A percentile compares a stretch with the other conserved stretches of the same genome.
These are phyloP conservation scores for Neosilurus hyrtlii DNA, from an alignment of 2,797 vertebrate genomes.

Conservation along the genomic window DNA sequence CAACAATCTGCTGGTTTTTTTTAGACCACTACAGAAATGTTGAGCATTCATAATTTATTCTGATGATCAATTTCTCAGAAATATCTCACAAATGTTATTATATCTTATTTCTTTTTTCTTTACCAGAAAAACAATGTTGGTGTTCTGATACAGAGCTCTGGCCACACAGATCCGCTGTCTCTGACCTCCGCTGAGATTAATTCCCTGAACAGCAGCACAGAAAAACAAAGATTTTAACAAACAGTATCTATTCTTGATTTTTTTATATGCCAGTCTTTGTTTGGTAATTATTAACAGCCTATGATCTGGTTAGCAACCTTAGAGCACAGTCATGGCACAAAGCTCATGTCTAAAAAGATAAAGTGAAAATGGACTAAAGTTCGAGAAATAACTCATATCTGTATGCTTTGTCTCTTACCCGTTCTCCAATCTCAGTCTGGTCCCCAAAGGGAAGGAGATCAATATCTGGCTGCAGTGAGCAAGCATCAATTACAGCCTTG, in stretches of 20 bases:
- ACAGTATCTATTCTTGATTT: conserved; percentile 6
- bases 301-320: conserved; percentile 37
- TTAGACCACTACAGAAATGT: not conserved
- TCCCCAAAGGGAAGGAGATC: conserved; percentile 95
- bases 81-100: not conserved
- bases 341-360: not conserved
- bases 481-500: conserved; percentile 94
- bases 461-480: conserved; percentile 96
- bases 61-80: not conserved
- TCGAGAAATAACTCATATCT: not conserved
- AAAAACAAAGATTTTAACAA: conserved; percentile 31
- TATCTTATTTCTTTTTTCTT: conserved; percentile 64
- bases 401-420: conserved; percentile 71
- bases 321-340: conserved; percentile 26
- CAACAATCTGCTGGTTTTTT: not conserved
- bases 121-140: conserved; percentile 97
- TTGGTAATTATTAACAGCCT: conserved; percentile 32
- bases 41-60: not conserved
- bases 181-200: conserved; percentile 96
- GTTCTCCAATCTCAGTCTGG: conserved; percentile 98
- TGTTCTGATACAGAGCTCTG: conserved; percentile 95
- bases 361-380: not conserved
- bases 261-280: conserved; percentile 18
- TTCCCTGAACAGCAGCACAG: conserved; percentile 79
- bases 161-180: conserved; percentile 96